phyloP scores from a whole-genome alignment of 53 echinoderm and acorn worm species.

The Antedon mediterranea region DNA sequence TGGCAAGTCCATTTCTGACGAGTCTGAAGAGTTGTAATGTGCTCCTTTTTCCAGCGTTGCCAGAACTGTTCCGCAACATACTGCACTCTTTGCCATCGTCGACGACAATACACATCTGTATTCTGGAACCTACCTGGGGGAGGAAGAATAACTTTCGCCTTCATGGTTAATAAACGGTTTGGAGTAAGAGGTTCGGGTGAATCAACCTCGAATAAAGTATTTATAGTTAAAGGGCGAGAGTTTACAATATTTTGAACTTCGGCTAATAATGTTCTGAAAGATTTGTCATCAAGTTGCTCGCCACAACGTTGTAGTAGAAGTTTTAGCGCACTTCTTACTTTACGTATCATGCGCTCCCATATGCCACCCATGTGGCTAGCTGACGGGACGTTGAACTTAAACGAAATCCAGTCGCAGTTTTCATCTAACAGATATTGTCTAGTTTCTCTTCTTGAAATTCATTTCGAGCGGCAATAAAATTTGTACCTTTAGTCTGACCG shows the following conservation, averaged over 20 bases:
- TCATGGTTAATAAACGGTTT: slow-evolving; percentile 20
- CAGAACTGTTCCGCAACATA: slow-evolving; percentile 14
- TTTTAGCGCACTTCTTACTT: slow-evolving; percentile 4
- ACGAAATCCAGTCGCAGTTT: slow-evolving; percentile 24
- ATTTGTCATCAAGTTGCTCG: slow-evolving; percentile 16
- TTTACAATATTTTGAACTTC: slow-evolving; percentile 16
- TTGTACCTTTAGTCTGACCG: slow-evolving; percentile 43
- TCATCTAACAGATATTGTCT: slow-evolving; percentile 16
- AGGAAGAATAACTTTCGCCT: slow-evolving; percentile 17
- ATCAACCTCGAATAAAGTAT: neutral
- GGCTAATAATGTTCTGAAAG: slow-evolving; percentile 11
- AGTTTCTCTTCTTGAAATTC: slow-evolving; percentile 19
- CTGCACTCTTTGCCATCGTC: slow-evolving; percentile 17
- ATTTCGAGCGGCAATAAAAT: slow-evolving; percentile 34
- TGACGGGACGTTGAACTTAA: slow-evolving; percentile 18
- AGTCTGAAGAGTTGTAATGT: slow-evolving; percentile 1
- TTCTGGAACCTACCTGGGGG: too few relatives aligned
- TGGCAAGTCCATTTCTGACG: slow-evolving; percentile 15
- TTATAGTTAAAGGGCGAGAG: slow-evolving; percentile 11
- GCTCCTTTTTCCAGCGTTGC: slow-evolving; percentile 20
- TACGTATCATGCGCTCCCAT: slow-evolving; percentile 22
- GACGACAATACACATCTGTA: too few relatives aligned
- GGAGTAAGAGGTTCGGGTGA: slow-evolving; percentile 20
- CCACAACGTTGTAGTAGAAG: slow-evolving; percentile 2
- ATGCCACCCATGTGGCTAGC: slow-evolving; percentile 14